Evolutionary conservation across 1,140 invertebrate species (phyloP), one percentile per base, ranked within the genome.

Genomic region (Eulimnadia texana): DNA sequence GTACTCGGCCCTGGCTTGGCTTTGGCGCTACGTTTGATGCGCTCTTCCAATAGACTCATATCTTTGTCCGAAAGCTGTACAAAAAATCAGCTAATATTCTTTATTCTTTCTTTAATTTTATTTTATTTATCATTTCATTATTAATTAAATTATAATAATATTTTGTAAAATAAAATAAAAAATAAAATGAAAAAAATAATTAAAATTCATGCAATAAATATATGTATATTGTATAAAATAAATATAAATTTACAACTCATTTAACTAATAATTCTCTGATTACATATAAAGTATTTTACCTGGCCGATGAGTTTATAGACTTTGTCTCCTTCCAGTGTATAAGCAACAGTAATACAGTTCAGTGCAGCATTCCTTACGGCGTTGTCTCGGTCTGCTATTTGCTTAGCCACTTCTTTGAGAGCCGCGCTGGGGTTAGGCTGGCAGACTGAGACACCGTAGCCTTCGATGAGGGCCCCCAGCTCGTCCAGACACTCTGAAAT

Each of bases 311-410:
- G 82, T 75, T 94, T 94, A 71, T 85, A 94, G 1, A 97, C 78
- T 72, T 83, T 83, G 69, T 98, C 93, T 0, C 93, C 93, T 64
- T 93, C 85, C 23, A 93, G 77, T 71, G 86, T 86, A 72, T 92
- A 97, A 0, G 88, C 93, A 67, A 87, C 83, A 16, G 96, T 88
- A 51, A 96, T 82, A 67, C 89, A 90, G 76, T 98, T 98, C 1
- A 98, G 76, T 1, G 95, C 93, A 11, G 93, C 93, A 73, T 90
- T 96, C 58, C 95, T 78, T 50, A 98, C 95, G n/a, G 85, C 84
- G 74, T 93, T 97, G 74, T 99, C 95, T 29, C 93, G 75, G 74
- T 99, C 94, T 1, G 89, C 85, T 68, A 99, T 96, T 70, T 96
- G 93, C 52, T 86, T 84, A 0, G 93, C 92, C 19, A 99, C 83